These are phyloP conservation scores for Cettia cetti DNA, from an alignment of 2,113 vertebrate genomes.

Conservation along the genomic window DNA sequence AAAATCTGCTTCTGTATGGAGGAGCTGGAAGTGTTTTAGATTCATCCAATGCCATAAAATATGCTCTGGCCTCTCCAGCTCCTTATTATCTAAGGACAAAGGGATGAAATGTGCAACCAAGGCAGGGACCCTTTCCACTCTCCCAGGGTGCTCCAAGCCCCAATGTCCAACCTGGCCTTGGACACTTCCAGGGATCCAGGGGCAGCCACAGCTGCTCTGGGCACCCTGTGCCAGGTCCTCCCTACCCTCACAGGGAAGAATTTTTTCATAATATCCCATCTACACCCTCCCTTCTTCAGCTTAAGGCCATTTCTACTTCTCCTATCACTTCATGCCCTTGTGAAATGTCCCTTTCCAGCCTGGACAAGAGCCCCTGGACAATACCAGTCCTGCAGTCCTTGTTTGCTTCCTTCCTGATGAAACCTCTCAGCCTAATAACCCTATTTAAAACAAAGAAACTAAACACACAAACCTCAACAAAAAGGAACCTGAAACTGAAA, in stretches of 20 bases:
- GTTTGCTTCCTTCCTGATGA: neutral
- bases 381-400: neutral
- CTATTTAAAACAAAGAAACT: neutral
- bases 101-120: rapidly evolving
- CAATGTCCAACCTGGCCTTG: rapidly evolving
- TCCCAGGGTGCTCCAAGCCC: neutral
- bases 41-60: rapidly evolving
- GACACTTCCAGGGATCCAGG: neutral
- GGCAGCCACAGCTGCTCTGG: neutral
- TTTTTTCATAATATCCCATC: neutral
- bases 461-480: neutral
- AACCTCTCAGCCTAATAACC: neutral
- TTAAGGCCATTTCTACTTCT: neutral
- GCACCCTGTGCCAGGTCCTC: neutral
- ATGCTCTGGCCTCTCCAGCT: neutral
- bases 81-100: neutral
- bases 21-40: neutral
- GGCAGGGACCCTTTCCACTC: neutral
- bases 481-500: neutral
- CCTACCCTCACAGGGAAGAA: neutral
- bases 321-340: neutral
- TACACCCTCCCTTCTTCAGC: neutral
- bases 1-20: neutral
- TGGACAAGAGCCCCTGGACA: neutral
- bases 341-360: neutral